Conservation (phyloP, 1,140 invertebrate genomes). For the Euschistus heros region DNA sequence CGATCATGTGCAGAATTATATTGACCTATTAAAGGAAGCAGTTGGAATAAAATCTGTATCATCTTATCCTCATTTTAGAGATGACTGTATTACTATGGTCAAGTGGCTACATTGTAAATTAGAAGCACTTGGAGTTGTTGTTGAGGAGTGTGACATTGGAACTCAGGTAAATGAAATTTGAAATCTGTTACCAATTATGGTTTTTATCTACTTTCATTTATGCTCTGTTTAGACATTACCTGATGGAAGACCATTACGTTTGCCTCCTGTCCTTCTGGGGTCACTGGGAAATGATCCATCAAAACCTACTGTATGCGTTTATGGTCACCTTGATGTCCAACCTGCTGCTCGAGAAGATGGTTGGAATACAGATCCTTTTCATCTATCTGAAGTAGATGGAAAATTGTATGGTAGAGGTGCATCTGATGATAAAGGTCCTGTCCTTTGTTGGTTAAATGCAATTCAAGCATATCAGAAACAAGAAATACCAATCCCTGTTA, state of each 20-base stretch:
- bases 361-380: conserved; percentile 93
- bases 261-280: conserved; percentile 85
- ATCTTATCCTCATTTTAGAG: conserved; percentile 68
- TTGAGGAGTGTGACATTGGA: conserved; percentile 72
- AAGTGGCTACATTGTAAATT: conserved; percentile 67
- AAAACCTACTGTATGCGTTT: conserved; percentile 87
- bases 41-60: conserved; percentile 94
- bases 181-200: neutral
- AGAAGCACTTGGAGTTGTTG: conserved; percentile 60
- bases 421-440: conserved; percentile 89
- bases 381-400: conserved; percentile 72
- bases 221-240: conserved; percentile 44
- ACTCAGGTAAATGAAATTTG: conserved; percentile 40
- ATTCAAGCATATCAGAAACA: conserved; percentile 76
- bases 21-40: conserved; percentile 67
- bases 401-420: conserved; percentile 88
- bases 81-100: conserved; percentile 65
- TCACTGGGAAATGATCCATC: conserved; percentile 68
- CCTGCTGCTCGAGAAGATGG: conserved; percentile 85
- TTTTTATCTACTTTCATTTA: neutral
- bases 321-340: conserved; percentile 97
- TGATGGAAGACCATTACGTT: conserved; percentile 56
- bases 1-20: conserved; percentile 61
- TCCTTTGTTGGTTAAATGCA: conserved; percentile 88
- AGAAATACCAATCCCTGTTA: conserved; percentile 67